phyloP scores from a whole-genome alignment of 2,888 invertebrate species.

The Tholera decimalis region DNA sequence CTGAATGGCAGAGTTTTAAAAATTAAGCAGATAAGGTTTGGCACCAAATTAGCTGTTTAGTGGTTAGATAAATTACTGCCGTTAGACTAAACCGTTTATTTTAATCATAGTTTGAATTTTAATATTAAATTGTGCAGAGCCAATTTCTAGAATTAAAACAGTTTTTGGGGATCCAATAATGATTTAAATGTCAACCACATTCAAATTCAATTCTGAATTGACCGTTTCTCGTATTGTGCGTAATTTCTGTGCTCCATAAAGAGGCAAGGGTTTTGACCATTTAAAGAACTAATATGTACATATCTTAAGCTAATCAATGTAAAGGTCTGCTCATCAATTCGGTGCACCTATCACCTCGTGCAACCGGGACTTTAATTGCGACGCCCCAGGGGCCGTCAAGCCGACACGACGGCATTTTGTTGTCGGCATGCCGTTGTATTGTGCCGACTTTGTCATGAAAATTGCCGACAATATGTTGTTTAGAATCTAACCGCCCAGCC shows the following conservation, averaged over 20 bases:
- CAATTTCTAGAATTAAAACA: not conserved
- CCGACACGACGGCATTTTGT: slow-evolving; percentile 84
- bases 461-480: slow-evolving; percentile 80
- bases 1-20: slow-evolving; percentile 54
- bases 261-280: slow-evolving; percentile 16
- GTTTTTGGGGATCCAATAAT: not conserved
- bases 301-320: slow-evolving; percentile 64
- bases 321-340: slow-evolving; percentile 71
- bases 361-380: slow-evolving; percentile 84
- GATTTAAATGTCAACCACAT: not conserved
- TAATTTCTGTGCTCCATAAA: not conserved
- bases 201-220: not conserved
- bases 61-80: slow-evolving; percentile 2
- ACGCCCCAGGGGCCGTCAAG: slow-evolving; percentile 85
- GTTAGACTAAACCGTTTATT: not conserved
- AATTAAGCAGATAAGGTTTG: slow-evolving; percentile 34
- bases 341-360: slow-evolving; percentile 79
- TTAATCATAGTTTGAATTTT: not conserved
- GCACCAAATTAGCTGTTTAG: slow-evolving; percentile 15
- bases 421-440: slow-evolving; percentile 77
- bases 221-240: not conserved
- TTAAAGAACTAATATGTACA: slow-evolving; percentile 37
- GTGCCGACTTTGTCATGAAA: slow-evolving; percentile 80
- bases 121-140: not conserved
- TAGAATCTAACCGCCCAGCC: slow-evolving; percentile 70